These are phyloP conservation scores for Geopemphigus sp. DNA, from an alignment of 1,140 invertebrate genomes.

Conservation along the genomic window DNA sequence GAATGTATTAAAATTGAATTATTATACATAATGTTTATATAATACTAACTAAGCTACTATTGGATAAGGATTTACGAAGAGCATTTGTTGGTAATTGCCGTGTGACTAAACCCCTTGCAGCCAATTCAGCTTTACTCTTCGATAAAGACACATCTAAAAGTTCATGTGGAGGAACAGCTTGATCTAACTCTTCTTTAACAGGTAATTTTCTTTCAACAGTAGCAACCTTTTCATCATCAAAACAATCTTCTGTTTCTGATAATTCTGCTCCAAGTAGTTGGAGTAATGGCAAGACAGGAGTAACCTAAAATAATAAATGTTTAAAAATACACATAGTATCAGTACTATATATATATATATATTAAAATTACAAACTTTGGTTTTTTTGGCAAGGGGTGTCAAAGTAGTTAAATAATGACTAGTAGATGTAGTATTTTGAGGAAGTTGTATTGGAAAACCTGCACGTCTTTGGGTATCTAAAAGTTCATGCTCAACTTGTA, in stretches of 20 bases:
- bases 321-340: background rate
- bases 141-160: slow-evolving; percentile 82
- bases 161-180: slow-evolving; percentile 78
- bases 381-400: slow-evolving; percentile 28
- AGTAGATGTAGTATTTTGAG: slow-evolving; percentile 69
- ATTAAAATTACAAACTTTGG: slow-evolving; percentile 2
- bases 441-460: slow-evolving; percentile 77
- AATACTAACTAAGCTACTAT: slow-evolving; percentile 65
- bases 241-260: slow-evolving; percentile 71
- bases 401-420: slow-evolving; percentile 33
- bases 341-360: background rate
- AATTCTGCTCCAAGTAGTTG: slow-evolving; percentile 65
- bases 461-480: slow-evolving; percentile 82
- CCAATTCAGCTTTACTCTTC: slow-evolving; percentile 85
- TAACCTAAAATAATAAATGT: slow-evolving; percentile 45
- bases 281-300: slow-evolving; percentile 58
- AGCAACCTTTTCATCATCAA: slow-evolving; percentile 71
- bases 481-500: slow-evolving; percentile 67
- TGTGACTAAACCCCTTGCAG: slow-evolving; percentile 62
- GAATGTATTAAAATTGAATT: too few species aligned
- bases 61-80: slow-evolving; percentile 60
- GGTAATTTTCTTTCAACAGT: slow-evolving; percentile 71
- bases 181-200: slow-evolving; percentile 78
- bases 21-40: background rate
- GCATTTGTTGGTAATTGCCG: slow-evolving; percentile 61